A percentile compares a stretch with the other conserved stretches of the same genome.
Conservation (phyloP, 1,140 invertebrate genomes). For the Polypedilum pembai region DNA sequence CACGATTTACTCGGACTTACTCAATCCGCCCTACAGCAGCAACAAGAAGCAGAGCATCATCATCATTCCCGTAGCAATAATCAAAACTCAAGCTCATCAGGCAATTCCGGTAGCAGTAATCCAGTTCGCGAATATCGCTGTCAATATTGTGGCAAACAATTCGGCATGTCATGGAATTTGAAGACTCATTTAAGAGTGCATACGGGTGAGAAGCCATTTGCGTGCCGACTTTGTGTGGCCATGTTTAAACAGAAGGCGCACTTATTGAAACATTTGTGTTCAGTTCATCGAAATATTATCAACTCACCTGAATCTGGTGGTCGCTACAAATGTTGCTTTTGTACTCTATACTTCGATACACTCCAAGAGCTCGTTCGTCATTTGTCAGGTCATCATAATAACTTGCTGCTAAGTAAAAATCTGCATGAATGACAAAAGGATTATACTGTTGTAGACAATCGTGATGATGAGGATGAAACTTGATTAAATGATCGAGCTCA, state of each 20-base stretch:
- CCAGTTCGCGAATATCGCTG: slow-evolving; percentile 74
- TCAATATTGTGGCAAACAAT: slow-evolving; percentile 80
- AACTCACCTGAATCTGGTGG: slow-evolving; percentile 62
- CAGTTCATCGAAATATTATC: slow-evolving; percentile 76
- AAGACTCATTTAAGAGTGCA: slow-evolving; percentile 78
- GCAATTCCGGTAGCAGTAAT: slow-evolving; percentile 47
- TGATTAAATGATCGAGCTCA: background rate
- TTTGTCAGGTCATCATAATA: slow-evolving; percentile 77
- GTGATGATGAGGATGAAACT: background rate
- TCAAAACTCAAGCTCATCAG: slow-evolving; percentile 45
- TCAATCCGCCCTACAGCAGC: slow-evolving; percentile 31
- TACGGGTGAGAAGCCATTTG: slow-evolving; percentile 72
- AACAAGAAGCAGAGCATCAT: slow-evolving; percentile 30
- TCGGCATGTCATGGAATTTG: slow-evolving; percentile 83
- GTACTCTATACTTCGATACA: slow-evolving; percentile 71
- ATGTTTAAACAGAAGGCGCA: slow-evolving; percentile 87
- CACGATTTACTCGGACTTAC: background rate
- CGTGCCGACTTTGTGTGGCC: slow-evolving; percentile 74
- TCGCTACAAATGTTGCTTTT: slow-evolving; percentile 77
- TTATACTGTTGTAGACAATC: background rate
- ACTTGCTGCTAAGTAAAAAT: slow-evolving; percentile 75
- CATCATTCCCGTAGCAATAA: slow-evolving; percentile 38
- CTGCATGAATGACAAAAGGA: slow-evolving; percentile 59
- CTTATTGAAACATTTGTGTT: slow-evolving; percentile 74
- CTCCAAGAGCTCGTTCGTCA: slow-evolving; percentile 75